Conservation (phyloP, 92 coral and sea anemone genomes). For the Isaurus tuberculatus region DNA sequence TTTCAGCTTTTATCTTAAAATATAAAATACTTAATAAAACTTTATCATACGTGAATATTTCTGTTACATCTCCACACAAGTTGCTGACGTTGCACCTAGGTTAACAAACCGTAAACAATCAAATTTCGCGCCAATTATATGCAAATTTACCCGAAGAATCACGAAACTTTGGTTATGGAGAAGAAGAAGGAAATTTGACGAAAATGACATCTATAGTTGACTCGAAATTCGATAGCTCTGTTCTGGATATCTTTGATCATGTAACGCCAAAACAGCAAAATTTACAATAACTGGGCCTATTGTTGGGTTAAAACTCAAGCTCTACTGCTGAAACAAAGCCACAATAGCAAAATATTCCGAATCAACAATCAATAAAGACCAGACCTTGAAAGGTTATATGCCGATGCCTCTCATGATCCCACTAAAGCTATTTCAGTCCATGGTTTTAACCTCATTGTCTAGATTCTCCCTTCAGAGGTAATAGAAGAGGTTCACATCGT, state of each 20-base stretch:
- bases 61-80: neutral
- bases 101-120: neutral
- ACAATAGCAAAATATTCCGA: neutral
- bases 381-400: neutral
- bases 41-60: too few species aligned
- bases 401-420: neutral
- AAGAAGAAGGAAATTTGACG: neutral
- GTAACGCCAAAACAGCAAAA: neutral
- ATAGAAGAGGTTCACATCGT: neutral
- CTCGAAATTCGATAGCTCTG: neutral
- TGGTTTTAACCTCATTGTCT: neutral
- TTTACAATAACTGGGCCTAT: neutral
- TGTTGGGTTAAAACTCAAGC: neutral
- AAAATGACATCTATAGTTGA: neutral
- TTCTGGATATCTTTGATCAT: neutral
- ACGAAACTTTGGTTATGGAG: neutral
- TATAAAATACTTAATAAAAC: too few species aligned
- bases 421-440: neutral
- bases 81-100: slow-evolving; percentile 14
- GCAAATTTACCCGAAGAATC: neutral
- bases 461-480: neutral
- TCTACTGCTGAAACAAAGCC: neutral
- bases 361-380: neutral
- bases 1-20: too few species aligned
- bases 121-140: neutral